A percentile compares a stretch with the other conserved stretches of the same genome.
These are phyloP conservation scores for Gnatocerus cornutus DNA, from an alignment of 2,888 invertebrate genomes.

Conservation along the genomic window DNA sequence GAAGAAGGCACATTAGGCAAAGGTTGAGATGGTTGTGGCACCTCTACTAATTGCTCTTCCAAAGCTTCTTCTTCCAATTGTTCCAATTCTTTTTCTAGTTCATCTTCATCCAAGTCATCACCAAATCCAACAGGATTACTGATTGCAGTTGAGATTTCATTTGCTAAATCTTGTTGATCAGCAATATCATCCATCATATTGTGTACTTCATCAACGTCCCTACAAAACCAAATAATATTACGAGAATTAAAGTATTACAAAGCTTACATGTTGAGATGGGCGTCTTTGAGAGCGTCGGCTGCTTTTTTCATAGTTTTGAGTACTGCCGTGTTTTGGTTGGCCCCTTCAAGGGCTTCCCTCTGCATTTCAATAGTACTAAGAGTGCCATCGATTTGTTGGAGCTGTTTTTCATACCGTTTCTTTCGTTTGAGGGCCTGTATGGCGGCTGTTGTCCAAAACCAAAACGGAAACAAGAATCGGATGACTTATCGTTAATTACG, in stretches of 20 bases:
- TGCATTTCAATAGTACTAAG: slow-evolving; percentile 97
- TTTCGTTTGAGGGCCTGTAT: slow-evolving; percentile 96
- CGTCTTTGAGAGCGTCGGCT: slow-evolving; percentile 93
- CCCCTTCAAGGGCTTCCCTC: slow-evolving; percentile 95
- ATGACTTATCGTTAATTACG: neutral
- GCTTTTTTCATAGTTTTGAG: slow-evolving; percentile 96
- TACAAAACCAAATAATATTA: slow-evolving; percentile 65
- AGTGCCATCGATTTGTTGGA: slow-evolving; percentile 97
- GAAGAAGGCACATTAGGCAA: slow-evolving; percentile 82
- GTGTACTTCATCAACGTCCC: slow-evolving; percentile 98
- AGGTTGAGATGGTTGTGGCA: slow-evolving; percentile 76
- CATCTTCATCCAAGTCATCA: slow-evolving; percentile 91
- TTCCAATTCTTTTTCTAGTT: slow-evolving; percentile 88
- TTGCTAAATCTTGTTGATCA: slow-evolving; percentile 97
- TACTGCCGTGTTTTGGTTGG: slow-evolving; percentile 97
- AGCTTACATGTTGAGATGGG: slow-evolving; percentile 92
- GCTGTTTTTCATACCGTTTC: slow-evolving; percentile 96
- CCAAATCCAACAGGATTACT: slow-evolving; percentile 95
- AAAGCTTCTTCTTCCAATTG: slow-evolving; percentile 91
- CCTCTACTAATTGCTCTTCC: slow-evolving; percentile 85
- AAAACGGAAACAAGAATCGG: slow-evolving; percentile 51
- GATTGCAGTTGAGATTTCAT: slow-evolving; percentile 98
- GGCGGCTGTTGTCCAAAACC: slow-evolving; percentile 78
- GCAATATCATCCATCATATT: slow-evolving; percentile 99
- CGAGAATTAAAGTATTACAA: neutral